These are phyloP conservation scores for Spisula solida DNA, from an alignment of 2,888 invertebrate species.

Conservation along the genomic window DNA sequence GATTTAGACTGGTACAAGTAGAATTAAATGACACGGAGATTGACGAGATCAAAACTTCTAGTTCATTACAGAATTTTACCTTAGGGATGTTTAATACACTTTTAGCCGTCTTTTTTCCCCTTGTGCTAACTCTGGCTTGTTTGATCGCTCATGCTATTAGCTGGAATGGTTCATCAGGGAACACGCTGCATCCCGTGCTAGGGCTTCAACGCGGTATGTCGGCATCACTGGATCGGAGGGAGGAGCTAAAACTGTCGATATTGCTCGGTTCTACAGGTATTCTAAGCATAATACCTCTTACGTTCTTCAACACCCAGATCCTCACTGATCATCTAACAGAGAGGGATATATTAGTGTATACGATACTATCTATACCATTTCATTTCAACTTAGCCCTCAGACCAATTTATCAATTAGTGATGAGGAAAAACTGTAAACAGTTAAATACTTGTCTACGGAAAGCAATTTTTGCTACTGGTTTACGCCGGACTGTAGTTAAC, in stretches of 20 bases:
- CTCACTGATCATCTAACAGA: background rate
- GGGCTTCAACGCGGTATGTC: background rate
- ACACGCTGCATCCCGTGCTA: background rate
- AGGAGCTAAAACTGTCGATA: background rate
- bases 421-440: background rate
- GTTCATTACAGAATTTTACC: background rate
- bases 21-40: background rate
- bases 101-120: slow-evolving; percentile 46
- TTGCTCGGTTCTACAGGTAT: slow-evolving; percentile 27
- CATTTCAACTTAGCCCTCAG: slow-evolving; percentile 46
- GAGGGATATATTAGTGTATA: slow-evolving; percentile 16
- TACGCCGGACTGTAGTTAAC: background rate
- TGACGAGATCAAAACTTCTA: background rate
- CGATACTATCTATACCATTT: slow-evolving; percentile 36
- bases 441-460: background rate
- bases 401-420: slow-evolving; percentile 37
- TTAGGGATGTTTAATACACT: slow-evolving; percentile 44
- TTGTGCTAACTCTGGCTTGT: slow-evolving; percentile 51
- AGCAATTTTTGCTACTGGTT: background rate
- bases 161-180: slow-evolving; percentile 6
- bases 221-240: background rate
- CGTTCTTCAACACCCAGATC: slow-evolving; percentile 40
- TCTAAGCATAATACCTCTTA: slow-evolving; percentile 26
- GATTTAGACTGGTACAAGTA: background rate
- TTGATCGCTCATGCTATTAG: slow-evolving; percentile 54